phyloP scores from a whole-genome alignment of 2,797 vertebrate species.

The Rhodeus uyekii region DNA sequence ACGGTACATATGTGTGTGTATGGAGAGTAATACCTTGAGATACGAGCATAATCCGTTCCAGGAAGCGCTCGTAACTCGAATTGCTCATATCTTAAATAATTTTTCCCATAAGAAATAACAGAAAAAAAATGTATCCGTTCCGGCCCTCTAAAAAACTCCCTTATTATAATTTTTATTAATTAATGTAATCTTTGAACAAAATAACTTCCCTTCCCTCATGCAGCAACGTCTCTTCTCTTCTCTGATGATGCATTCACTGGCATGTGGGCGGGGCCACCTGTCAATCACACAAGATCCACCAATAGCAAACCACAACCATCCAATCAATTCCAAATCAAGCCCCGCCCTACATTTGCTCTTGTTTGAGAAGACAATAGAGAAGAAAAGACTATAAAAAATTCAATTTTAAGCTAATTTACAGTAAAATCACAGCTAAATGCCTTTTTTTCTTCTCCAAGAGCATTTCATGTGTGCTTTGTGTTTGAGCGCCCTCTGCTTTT shows the following conservation, averaged over 20 bases:
- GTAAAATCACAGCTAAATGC: neutral
- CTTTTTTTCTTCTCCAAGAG: neutral
- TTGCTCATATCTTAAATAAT: too few species aligned
- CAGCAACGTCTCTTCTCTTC: neutral
- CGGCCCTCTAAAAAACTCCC: too few species aligned
- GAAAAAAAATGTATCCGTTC: too few species aligned
- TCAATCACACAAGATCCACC: neutral
- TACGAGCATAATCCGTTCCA: too few species aligned
- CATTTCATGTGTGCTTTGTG: neutral
- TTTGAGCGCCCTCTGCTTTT: slow-evolving; percentile 27
- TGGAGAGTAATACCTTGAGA: too few species aligned
- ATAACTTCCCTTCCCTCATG: neutral
- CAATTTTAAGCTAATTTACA: neutral
- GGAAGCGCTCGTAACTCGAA: too few species aligned
- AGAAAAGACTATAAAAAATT: neutral
- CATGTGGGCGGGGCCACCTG: neutral
- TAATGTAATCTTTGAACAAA: neutral
- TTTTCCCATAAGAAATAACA: too few species aligned
- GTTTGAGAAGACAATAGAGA: neutral
- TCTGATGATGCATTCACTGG: too few species aligned
- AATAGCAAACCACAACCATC: neutral
- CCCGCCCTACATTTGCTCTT: neutral
- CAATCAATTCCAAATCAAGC: neutral
- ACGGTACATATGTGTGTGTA: too few species aligned
- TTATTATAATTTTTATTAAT: neutral